These are phyloP conservation scores for Agonopterix alstromeriana DNA, from an alignment of 2,888 invertebrate species.

Conservation along the genomic window DNA sequence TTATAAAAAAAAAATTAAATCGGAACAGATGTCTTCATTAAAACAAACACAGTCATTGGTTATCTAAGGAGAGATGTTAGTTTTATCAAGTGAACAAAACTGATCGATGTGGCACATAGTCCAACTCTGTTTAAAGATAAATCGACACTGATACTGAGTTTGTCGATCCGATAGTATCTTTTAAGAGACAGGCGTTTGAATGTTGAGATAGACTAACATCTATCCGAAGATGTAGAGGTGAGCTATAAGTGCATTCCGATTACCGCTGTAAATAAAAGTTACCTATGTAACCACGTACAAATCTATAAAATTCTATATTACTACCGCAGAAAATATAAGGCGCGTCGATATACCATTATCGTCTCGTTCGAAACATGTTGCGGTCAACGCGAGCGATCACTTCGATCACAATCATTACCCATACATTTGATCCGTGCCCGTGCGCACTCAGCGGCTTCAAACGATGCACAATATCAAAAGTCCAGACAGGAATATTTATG, in stretches of 20 bases:
- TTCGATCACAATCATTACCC: conserved; percentile 62
- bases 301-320: conserved; percentile 43
- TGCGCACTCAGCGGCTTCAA: conserved; percentile 43
- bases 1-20: background rate
- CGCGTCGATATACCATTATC: conserved; percentile 55
- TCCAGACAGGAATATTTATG: conserved; percentile 35
- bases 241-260: background rate
- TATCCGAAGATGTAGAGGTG: background rate
- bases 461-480: conserved; percentile 39
- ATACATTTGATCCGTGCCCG: conserved; percentile 32
- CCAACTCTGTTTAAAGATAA: conserved; percentile 46
- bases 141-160: conserved; percentile 47
- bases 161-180: conserved; percentile 46
- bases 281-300: conserved; percentile 26
- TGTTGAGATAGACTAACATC: conserved; percentile 12
- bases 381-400: conserved; percentile 57
- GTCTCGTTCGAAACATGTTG: conserved; percentile 67
- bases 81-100: conserved; percentile 65
- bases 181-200: conserved; percentile 46
- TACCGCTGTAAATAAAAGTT: conserved; percentile 1
- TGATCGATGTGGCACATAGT: conserved; percentile 54
- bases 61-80: conserved; percentile 42
- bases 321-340: conserved; percentile 54
- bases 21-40: conserved; percentile 15
- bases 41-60: conserved; percentile 15